Evolutionary conservation across 1,140 invertebrate genomes (phyloP), one percentile per base, ranked within the genome.

Genomic region (Drosophila ambigua): DNA sequence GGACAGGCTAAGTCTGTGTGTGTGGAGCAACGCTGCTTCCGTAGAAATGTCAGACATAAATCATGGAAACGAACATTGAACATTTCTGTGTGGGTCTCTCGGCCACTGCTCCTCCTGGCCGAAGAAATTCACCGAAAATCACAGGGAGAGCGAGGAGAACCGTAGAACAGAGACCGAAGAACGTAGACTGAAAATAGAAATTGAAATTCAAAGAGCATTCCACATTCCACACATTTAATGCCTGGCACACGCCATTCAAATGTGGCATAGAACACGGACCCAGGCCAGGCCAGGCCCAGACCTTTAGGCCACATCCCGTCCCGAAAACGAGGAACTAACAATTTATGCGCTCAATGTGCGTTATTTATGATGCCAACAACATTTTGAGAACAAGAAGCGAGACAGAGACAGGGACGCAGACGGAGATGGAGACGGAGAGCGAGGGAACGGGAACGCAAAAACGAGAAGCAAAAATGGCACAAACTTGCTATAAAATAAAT

Each of bases 401-500:
- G 31, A 24, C 23, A 24, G 28, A 24, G 11, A 39, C 45, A 15
- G 28, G 43, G 31, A 45, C 28, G 26, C n/a, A 44, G 41, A 74
- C 51, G 16, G 16, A 0, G 16, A 16, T 1, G 16, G 16, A 16
- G 16, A 16, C 16, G 16, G 16, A 41, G 41, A 49, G 8, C 35
- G 24, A 51, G 45, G 44, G 23, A 16, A 16, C 20, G 20, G 20
- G 20, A 20, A 20, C 20, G 23, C n/a, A 24, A 31, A 53, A 53
- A 74, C 44, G 52, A 48, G 49, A 50, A 24, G 66, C 54, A 73
- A 77, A 82, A 68, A 63, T 82, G 73, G 69, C 69, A 77, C 60
- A 82, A 82, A 82, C 51, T 79, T 68, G 80, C 79, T 63, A 83
- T 83, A 66, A 83, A 83, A 83, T 83, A 83, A 83, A 83, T 83